phyloP scores from a whole-genome alignment of 1,140 invertebrate species.

The Scaptomyza pallida region DNA sequence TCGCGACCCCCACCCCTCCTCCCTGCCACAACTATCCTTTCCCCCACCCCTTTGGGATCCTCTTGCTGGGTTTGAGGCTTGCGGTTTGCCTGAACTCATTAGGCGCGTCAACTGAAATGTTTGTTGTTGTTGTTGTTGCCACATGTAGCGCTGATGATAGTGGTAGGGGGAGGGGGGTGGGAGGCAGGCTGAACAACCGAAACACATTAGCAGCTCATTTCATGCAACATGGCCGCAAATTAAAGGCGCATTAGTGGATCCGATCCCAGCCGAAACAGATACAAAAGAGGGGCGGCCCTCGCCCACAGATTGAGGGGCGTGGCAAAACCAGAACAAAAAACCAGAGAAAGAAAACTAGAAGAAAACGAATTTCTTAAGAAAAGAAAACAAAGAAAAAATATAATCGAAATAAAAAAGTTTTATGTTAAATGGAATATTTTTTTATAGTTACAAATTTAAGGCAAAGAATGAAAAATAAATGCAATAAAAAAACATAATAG shows the following conservation, averaged over 20 bases:
- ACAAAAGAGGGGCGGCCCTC: neutral
- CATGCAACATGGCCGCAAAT: conserved; percentile 72
- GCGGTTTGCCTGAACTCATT: conserved; percentile 59
- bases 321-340: conserved; percentile 21
- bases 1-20: conserved; percentile 31
- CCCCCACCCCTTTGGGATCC: neutral
- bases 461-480: neutral
- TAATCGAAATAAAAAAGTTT: conserved; percentile 2
- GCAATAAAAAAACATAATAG: too few species aligned
- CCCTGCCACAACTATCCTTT: neutral
- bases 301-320: neutral
- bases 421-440: too few species aligned
- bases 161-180: neutral
- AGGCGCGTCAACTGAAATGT: conserved; percentile 80
- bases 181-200: conserved; percentile 55
- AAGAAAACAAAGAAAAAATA: conserved; percentile 2
- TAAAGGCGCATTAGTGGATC: conserved; percentile 71
- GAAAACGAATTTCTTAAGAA: conserved; percentile 26
- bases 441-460: neutral
- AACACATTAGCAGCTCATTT: conserved; percentile 77
- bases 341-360: conserved; percentile 27
- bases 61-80: conserved; percentile 9
- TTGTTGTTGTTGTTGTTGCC: conserved; percentile 49
- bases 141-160: conserved; percentile 44
- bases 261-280: conserved; percentile 2